Evolutionary conservation across 2,113 vertebrate species (phyloP).

Genomic region (Phalacrocorax carbo): DNA sequence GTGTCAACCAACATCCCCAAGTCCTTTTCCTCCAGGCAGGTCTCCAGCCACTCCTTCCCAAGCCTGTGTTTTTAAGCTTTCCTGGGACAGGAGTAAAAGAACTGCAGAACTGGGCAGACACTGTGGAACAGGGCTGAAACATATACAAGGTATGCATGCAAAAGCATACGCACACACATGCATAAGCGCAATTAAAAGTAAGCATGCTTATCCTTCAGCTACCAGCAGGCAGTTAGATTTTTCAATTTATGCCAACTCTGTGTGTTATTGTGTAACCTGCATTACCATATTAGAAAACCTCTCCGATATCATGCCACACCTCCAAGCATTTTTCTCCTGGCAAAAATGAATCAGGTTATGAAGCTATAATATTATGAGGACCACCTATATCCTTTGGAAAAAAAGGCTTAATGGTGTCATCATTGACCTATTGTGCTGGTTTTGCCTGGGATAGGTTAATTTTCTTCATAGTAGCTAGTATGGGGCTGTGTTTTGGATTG

Average conservation of each 20-base stretch:
- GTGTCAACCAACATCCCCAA: no score
- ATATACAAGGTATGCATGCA: neutral
- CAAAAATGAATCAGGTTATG: neutral
- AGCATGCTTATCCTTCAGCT: neutral
- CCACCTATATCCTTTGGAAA: neutral
- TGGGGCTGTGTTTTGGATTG: neutral
- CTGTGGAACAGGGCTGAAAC: neutral
- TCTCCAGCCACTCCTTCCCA: no score
- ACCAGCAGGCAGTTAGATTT: neutral
- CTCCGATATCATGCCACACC: neutral
- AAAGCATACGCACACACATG: neutral
- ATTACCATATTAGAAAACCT: neutral
- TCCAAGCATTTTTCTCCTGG: neutral
- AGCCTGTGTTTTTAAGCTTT: neutral
- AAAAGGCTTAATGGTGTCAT: neutral
- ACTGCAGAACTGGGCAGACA: neutral
- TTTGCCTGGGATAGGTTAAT: neutral
- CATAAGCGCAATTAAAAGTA: neutral
- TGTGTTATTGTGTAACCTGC: neutral
- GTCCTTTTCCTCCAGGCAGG: no score
- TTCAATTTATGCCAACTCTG: neutral
- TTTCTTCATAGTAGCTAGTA: neutral
- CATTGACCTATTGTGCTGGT: neutral
- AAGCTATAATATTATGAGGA: neutral
- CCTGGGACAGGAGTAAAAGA: neutral